Evolutionary conservation across 2,888 invertebrate species (phyloP).

Genomic region (Oligia fasciuncula): DNA sequence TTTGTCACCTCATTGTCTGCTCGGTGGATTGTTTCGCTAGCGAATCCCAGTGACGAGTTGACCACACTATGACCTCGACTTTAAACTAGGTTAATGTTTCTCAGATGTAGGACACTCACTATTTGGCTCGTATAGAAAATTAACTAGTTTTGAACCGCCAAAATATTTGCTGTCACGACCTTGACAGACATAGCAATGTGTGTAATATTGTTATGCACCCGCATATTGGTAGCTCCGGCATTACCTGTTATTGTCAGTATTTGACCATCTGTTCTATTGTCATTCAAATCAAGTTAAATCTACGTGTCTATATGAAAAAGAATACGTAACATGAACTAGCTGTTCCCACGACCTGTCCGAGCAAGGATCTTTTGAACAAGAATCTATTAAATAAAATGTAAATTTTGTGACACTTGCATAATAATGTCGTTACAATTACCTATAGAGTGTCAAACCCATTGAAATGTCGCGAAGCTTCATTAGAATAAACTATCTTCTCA

Average conservation of each 20-base stretch:
- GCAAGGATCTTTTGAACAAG: constrained; percentile 56
- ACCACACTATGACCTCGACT: constrained; percentile 78
- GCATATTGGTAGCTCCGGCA: constrained; percentile 60
- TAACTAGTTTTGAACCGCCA: constrained; percentile 70
- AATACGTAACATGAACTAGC: constrained; percentile 43
- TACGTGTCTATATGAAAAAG: constrained; percentile 47
- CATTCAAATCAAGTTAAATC: constrained; percentile 58
- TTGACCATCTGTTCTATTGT: constrained; percentile 66
- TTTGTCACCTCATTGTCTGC: constrained; percentile 58
- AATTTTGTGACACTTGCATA: constrained; percentile 54
- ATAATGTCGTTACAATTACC: constrained; percentile 45
- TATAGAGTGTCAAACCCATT: constrained; percentile 46
- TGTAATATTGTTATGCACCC: constrained; percentile 70
- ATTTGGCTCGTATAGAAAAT: constrained; percentile 78
- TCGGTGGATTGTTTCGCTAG: constrained; percentile 52
- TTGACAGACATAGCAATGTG: constrained; percentile 74
- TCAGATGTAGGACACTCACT: constrained; percentile 81
- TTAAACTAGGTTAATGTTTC: constrained; percentile 86
- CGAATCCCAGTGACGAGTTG: constrained; percentile 76
- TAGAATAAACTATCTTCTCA: constrained; percentile 37
- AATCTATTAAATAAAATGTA: constrained; percentile 61
- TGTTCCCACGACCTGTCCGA: constrained; percentile 63
- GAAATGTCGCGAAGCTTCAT: constrained; percentile 30
- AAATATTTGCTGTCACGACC: constrained; percentile 73
- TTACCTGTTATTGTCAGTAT: constrained; percentile 65